phyloP scores from a whole-genome alignment of 2,888 invertebrate species.

The Lysandra bellargus region DNA sequence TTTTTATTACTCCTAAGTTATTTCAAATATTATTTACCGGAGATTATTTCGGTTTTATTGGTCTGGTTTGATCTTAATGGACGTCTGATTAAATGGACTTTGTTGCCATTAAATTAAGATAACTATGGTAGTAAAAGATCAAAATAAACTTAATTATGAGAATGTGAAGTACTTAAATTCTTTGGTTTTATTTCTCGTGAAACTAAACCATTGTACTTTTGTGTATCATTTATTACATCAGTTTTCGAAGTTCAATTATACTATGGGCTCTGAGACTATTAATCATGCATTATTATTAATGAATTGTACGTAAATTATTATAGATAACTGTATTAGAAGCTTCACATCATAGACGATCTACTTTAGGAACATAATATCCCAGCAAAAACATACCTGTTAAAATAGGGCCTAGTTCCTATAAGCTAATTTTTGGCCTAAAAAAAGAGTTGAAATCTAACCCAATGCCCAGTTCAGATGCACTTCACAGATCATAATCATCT shows the following conservation, averaged over 20 bases:
- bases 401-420: no score
- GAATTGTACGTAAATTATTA: background rate
- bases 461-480: no score
- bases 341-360: no score
- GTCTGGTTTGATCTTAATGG: constrained; percentile 10
- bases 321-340: background rate
- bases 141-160: background rate
- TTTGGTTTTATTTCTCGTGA: background rate
- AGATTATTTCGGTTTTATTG: constrained; percentile 12
- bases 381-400: no score
- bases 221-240: background rate
- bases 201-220: background rate
- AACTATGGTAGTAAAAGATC: background rate
- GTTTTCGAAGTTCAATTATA: background rate
- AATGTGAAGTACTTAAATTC: background rate
- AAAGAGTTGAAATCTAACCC: no score
- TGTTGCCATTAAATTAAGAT: background rate
- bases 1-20: constrained; percentile 23
- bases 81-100: background rate
- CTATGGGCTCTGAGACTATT: background rate
- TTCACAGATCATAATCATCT: no score
- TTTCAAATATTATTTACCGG: constrained; percentile 14
- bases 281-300: background rate
- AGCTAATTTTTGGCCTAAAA: no score
- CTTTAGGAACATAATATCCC: no score